A percentile compares a stretch with the other conserved stretches of the same genome.
Conservation (phyloP, 2,888 invertebrate species). For the Hermodice carunculata region DNA sequence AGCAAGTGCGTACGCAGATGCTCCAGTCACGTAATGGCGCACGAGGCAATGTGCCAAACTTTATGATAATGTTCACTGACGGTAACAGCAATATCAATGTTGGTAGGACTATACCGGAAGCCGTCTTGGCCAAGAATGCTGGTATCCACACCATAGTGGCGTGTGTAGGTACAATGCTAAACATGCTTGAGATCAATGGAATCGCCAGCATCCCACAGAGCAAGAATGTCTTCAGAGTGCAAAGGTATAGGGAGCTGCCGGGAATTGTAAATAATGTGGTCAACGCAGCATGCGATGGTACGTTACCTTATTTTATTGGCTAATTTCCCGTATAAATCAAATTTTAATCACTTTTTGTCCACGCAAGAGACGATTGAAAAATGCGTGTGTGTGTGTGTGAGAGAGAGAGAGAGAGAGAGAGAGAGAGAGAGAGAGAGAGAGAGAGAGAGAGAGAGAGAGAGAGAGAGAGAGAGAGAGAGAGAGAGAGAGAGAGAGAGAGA, state of each 20-base stretch:
- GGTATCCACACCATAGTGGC: not conserved
- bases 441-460: too few relatives aligned
- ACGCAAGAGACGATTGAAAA: too few relatives aligned
- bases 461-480: too few relatives aligned
- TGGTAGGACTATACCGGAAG: conserved; percentile 57
- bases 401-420: too few relatives aligned
- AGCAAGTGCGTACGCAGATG: conserved; percentile 48
- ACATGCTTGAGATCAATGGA: conserved; percentile 19
- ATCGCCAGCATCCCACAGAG: conserved; percentile 16
- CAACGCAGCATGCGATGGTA: conserved; percentile 17
- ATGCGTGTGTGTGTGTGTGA: too few relatives aligned
- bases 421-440: too few relatives aligned
- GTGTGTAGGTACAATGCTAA: conserved; percentile 21
- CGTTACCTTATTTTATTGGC: too few relatives aligned
- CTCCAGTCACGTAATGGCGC: conserved; percentile 53
- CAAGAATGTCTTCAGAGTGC: conserved; percentile 17
- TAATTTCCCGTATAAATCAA: too few relatives aligned
- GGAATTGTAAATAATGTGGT: conserved; percentile 7
- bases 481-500: too few relatives aligned
- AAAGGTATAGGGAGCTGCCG: conserved; percentile 18
- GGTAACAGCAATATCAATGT: conserved; percentile 59
- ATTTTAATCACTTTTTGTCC: too few relatives aligned
- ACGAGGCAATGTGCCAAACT: conserved; percentile 51
- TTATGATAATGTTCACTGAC: conserved; percentile 59
- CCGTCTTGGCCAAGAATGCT: conserved; percentile 23